These are phyloP conservation scores for Nephila pilipes DNA, from an alignment of 1,140 invertebrate species.

Conservation along the genomic window DNA sequence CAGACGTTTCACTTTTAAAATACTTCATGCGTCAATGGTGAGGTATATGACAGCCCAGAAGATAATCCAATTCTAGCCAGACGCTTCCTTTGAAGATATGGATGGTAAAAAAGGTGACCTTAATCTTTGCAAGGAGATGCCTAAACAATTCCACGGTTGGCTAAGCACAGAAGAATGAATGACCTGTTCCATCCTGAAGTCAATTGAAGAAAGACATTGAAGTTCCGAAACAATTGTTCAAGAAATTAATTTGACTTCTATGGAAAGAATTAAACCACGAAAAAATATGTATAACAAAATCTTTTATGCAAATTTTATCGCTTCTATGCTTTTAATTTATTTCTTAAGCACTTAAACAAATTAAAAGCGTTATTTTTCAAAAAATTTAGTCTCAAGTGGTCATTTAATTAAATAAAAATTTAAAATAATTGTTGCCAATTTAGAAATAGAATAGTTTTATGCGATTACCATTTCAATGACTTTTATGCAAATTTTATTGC, in stretches of 20 bases:
- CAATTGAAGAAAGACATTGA: neutral
- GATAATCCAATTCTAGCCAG: constrained; percentile 12
- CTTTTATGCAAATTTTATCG: neutral
- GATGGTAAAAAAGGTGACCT: constrained; percentile 19
- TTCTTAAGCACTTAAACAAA: neutral
- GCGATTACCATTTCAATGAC: no score
- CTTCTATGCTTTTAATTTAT: neutral
- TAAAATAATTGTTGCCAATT: no score
- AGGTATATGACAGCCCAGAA: neutral
- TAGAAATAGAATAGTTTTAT: no score
- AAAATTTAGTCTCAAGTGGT: no score
- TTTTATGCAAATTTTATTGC: neutral
- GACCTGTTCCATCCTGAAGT: neutral
- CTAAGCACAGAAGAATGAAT: neutral
- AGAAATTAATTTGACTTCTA: neutral
- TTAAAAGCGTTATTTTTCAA: neutral
- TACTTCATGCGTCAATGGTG: constrained; percentile 5
- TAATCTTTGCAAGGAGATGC: neutral
- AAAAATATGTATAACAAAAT: neutral
- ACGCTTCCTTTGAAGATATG: neutral
- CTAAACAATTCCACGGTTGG: neutral
- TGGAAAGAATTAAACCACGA: neutral
- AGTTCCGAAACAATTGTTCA: neutral
- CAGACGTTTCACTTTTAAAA: constrained; percentile 19
- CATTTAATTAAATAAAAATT: no score